phyloP scores from a whole-genome alignment of 2,888 invertebrate species.

The Lithodes maja region DNA sequence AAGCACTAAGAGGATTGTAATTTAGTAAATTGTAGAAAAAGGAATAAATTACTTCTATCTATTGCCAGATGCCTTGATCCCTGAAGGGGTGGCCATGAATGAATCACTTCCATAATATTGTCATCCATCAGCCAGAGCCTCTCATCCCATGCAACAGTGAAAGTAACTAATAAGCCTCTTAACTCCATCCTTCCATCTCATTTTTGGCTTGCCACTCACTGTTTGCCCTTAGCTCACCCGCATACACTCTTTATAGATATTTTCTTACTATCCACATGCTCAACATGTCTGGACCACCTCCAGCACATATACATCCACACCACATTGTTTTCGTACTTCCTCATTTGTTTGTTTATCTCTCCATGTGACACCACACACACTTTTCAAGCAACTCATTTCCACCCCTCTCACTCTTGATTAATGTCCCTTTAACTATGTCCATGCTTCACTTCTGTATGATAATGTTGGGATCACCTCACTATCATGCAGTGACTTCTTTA shows the following conservation, averaged over 20 bases:
- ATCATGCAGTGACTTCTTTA: background rate
- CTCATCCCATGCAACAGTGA: background rate
- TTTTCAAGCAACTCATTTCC: background rate
- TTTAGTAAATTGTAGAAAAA: too few relatives aligned
- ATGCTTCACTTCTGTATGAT: background rate
- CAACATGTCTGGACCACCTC: background rate
- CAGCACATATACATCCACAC: background rate
- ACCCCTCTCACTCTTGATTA: background rate
- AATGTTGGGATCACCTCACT: background rate
- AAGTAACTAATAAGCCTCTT: background rate
- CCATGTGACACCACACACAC: background rate
- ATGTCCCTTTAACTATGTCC: background rate
- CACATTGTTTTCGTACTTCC: background rate
- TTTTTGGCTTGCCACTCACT: background rate
- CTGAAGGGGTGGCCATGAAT: background rate
- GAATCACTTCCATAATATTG: background rate
- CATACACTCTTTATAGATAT: background rate
- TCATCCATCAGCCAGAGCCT: background rate
- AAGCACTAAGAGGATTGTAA: too few relatives aligned
- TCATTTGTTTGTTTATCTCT: background rate
- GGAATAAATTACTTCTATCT: background rate
- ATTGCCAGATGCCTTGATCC: background rate
- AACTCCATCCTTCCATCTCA: constrained; percentile 2
- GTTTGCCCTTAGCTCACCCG: background rate
- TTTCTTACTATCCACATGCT: background rate